Evolutionary conservation across 1,140 invertebrate genomes (phyloP), one percentile per base, ranked within the genome.

Genomic region (Amyelois transitella): DNA sequence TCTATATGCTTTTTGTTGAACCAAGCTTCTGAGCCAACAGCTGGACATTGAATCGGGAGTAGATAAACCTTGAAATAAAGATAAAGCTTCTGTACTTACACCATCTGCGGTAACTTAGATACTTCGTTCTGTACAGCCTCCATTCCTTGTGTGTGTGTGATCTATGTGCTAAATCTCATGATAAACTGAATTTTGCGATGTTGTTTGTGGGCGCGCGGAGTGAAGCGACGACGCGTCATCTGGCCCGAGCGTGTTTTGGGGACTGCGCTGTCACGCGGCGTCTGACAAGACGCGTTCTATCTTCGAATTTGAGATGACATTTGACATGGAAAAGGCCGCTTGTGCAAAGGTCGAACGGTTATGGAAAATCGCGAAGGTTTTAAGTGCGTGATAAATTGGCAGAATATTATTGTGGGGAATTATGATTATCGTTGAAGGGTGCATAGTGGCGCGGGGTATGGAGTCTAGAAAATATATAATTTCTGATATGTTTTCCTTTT

Each of bases 31-130:
- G n/a, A n/a, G n/a, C n/a, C n/a, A n/a, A n/a, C n/a, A n/a, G n/a
- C n/a, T n/a, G n/a, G n/a, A n/a, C n/a, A n/a, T n/a, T n/a, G n/a
- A n/a, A n/a, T n/a, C n/a, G n/a, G n/a, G n/a, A n/a, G n/a, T n/a
- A n/a, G n/a, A n/a, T n/a, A n/a, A n/a, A n/a, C n/a, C n/a, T n/a
- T n/a, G n/a, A n/a, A n/a, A n/a, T n/a, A n/a, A n/a, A n/a, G n/a
- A n/a, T n/a, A n/a, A n/a, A 28, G 25, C n/a, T n/a, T 2, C n/a
- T 14, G n/a, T 38, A 77, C 81, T 76, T 73, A 85, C 81, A 85
- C 64, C 81, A 82, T 82, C 28, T 75, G 65, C 20, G 79, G 61
- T 18, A 76, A 24, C 51, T 77, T 75, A 14, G 68, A 64, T 14
- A 58, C 4, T 5, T 85, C 81, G 45, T 32, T 51, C 38, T 69